Evolutionary conservation across 2,113 vertebrate species (phyloP).

Genomic region (Thryonomys swinderianus): DNA sequence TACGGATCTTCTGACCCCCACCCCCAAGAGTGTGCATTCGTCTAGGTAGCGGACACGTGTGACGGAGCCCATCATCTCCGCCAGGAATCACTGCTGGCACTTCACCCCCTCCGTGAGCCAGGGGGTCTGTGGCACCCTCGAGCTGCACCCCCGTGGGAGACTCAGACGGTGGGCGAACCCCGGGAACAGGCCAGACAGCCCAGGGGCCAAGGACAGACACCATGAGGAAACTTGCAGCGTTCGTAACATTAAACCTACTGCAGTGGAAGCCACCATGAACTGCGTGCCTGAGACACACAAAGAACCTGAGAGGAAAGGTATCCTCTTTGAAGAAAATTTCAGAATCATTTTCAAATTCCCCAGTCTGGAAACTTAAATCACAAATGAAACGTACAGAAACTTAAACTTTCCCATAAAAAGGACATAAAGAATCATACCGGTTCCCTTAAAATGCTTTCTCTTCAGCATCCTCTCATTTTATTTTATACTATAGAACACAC

Average conservation of each 20-base stretch:
- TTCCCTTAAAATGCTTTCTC: background rate
- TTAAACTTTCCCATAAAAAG: background rate
- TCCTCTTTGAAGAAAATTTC: conserved; percentile 63
- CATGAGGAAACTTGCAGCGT: background rate
- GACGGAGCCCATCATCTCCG: background rate
- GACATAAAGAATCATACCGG: background rate
- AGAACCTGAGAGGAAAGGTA: conserved; percentile 45
- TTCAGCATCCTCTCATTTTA: background rate
- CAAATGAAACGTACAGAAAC: background rate
- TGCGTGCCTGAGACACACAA: conserved; percentile 46
- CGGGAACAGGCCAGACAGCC: background rate
- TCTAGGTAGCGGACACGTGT: background rate
- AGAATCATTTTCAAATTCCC: conserved; percentile 44
- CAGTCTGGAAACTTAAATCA: conserved; percentile 20
- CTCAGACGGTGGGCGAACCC: background rate
- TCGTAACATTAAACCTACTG: conserved; percentile 22
- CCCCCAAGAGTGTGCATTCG: background rate
- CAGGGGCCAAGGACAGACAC: background rate
- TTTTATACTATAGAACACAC: background rate
- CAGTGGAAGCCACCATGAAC: background rate
- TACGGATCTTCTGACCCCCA: background rate
- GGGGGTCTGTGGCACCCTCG: background rate
- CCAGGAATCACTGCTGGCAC: background rate
- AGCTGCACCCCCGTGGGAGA: background rate
- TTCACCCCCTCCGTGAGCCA: background rate